Base-by-base conservation (phyloP, 2,888 invertebrate genomes). In the Eristalis arbustorum region DNA sequence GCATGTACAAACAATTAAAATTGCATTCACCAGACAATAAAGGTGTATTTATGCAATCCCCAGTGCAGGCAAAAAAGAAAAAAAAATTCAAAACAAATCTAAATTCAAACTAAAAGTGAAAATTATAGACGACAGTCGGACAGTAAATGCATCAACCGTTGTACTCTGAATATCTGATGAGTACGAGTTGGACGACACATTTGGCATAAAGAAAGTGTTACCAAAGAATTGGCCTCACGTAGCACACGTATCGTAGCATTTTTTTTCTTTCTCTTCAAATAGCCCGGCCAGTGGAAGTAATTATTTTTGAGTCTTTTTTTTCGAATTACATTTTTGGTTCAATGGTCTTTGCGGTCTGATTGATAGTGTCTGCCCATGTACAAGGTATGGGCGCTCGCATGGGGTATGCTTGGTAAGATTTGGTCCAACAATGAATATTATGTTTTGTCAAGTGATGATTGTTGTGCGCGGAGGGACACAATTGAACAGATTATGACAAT, bases 1-100 rank as follows among this genome's bases (percentile, higher is more conserved):
- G 71, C 22, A 63, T 78, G 85, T 81, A 74, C 81, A 63, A 23
- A 62, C 74, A 77, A 74, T 74, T 73, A 84, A 76, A 84, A 68
- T 61, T 81, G 63, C 77, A 57, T 74, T 72, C 64, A n/a, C 49
- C 49, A 49, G 49, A 49, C 49, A 49, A 18, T 49, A 49, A 49
- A 49, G 18, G 49, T 8, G 49, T 18, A 1, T 18, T 69, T 57
- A 57, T 63, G 77, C 69, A 64, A 77, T 49, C 49, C 56, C 18
- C 10, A 34, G 56, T 69, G 34, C 49, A 68, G 6, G 49, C 22
- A 28, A 57, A 69, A 57, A 28, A 63, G 56, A 28, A 57, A 69
- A 57, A 28, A 63, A 63, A 57, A 68, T 1, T 31, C 22, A 25
- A 57, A 69, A 63, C 28, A 63, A 56, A 64, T 62, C 25, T 14